Evolutionary conservation across 2,888 invertebrate genomes (phyloP), one percentile per base, ranked within the genome.

Genomic region (Acrobeloides nanus): DNA sequence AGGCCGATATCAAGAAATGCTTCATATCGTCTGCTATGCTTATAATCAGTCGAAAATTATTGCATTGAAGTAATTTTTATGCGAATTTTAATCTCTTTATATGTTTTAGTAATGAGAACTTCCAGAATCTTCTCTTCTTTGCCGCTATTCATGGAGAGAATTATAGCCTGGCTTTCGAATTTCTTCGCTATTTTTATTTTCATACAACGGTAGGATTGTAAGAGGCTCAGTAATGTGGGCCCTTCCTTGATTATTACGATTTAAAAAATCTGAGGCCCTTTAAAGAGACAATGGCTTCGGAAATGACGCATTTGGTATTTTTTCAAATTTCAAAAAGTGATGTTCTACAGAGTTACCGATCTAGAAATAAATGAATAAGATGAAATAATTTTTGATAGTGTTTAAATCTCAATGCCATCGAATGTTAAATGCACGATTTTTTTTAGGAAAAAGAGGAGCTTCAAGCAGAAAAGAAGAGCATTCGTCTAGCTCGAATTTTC

Each of bases 161-260:
- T 37, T 72, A 60, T 57, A 24, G 41, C 6, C 42, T 71, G n/a
- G 67, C 68, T 1, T 71, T 71, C 43, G 70, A 71, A 46, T 68
- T 56, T 55, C 50, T 69, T n/a, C 49, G 71, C 12, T 59, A 46
- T 21, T 37, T 55, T 17, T 55, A 51, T 33, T 17, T 24, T 12
- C 20, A 35, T 38, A 20, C 39, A 27, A 20, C 38, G 38, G 55
- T 51, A 39, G n/a, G 43, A 41, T 39, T 21, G n/a, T n/a, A n/a
- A n/a, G n/a, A n/a, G n/a, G n/a, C n/a, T n/a, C n/a, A n/a, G n/a
- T n/a, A n/a, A n/a, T n/a, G n/a, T n/a, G n/a, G n/a, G n/a, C n/a
- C n/a, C n/a, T 35, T 6, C 34, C 10, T 12, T 29, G 10, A 29
- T 29, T 29, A 29, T 29, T 29, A 29, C 29, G 29, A 29, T 10